phyloP scores from a whole-genome alignment of 2,888 invertebrate genomes.

The Lissocephala sabroskyi region DNA sequence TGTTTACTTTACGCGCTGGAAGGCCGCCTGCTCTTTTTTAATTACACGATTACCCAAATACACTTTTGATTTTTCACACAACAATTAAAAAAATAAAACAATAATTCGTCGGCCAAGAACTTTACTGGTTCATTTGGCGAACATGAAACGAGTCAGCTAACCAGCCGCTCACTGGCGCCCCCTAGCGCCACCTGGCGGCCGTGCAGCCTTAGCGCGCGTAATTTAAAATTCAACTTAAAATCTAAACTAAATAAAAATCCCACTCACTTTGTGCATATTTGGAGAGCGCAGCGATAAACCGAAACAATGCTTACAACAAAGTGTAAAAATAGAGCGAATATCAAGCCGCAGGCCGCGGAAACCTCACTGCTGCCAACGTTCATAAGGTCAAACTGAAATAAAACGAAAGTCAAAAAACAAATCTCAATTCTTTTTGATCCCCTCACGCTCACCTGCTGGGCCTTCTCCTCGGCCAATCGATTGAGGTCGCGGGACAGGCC shows the following conservation, averaged over 20 bases:
- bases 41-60: too few species aligned
- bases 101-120: too few species aligned
- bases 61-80: too few species aligned
- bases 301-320: constrained; percentile 70
- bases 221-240: neutral
- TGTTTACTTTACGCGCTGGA: too few species aligned
- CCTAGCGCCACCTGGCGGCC: neutral
- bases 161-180: neutral
- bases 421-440: neutral
- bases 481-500: constrained; percentile 71
- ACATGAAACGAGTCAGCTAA: too few species aligned
- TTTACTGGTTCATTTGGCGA: too few species aligned
- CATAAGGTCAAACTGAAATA: constrained; percentile 57
- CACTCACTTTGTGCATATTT: constrained; percentile 71
- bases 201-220: too few species aligned
- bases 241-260: neutral
- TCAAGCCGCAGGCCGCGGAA: constrained; percentile 69
- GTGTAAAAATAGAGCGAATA: constrained; percentile 69
- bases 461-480: constrained; percentile 57
- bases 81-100: too few species aligned
- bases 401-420: constrained; percentile 11
- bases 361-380: constrained; percentile 67
- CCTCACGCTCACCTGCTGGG: constrained; percentile 43
- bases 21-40: too few species aligned
- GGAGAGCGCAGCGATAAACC: constrained; percentile 69